phyloP scores from a whole-genome alignment of 2,113 vertebrate species.

The Amphiprion ocellaris region DNA sequence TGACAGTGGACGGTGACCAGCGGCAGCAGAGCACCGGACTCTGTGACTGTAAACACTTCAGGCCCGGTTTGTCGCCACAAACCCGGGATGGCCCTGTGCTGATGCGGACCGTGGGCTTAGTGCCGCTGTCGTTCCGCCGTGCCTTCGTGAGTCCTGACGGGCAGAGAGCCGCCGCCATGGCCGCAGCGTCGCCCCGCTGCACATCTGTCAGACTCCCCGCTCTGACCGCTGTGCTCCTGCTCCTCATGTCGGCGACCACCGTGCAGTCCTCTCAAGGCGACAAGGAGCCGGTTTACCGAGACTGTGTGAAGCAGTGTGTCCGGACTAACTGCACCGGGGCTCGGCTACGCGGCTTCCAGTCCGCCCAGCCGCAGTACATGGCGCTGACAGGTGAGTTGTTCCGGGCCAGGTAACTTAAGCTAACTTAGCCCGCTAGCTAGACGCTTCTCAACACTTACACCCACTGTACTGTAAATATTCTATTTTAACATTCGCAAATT shows the following conservation, averaged over 20 bases:
- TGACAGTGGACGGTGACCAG: constrained; percentile 17
- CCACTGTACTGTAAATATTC: accelerated
- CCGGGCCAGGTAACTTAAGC: constrained; percentile 36
- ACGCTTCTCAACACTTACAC: not conserved
- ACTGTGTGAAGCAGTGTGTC: constrained; percentile 91
- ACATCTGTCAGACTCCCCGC: constrained; percentile 76
- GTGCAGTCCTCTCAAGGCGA: constrained; percentile 90
- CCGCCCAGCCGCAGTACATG: constrained; percentile 95
- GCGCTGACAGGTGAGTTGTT: constrained; percentile 84
- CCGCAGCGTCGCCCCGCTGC: constrained; percentile 55
- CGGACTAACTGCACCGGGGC: constrained; percentile 93
- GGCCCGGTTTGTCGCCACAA: not conserved
- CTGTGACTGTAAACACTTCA: not conserved
- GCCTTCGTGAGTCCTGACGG: constrained; percentile 70
- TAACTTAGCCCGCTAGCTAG: constrained; percentile 43
- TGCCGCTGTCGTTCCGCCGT: constrained; percentile 56
- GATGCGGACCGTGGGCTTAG: constrained; percentile 36
- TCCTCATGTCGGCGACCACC: constrained; percentile 65
- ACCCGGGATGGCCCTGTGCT: constrained; percentile 50
- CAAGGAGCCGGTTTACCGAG: constrained; percentile 94
- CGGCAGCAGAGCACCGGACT: not conserved
- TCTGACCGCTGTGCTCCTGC: constrained; percentile 61
- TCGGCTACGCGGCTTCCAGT: constrained; percentile 90
- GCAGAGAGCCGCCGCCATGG: constrained; percentile 60
- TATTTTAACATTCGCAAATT: not conserved